Conservation (phyloP, 1,140 invertebrate genomes). For the Temnothorax curvispinosus region DNA sequence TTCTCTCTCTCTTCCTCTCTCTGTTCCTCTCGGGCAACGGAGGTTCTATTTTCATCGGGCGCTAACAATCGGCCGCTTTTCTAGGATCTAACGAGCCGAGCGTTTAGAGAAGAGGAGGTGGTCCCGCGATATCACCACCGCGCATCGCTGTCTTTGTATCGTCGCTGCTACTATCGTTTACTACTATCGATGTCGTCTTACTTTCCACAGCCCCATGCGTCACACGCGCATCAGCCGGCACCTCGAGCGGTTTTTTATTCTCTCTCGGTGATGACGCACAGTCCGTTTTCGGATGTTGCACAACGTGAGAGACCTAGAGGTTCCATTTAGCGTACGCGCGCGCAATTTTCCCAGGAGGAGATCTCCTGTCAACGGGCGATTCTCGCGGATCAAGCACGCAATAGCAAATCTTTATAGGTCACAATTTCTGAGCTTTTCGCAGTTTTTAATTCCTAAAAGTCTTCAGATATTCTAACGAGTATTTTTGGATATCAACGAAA, state of each 20-base stretch:
- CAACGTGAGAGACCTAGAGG: slow-evolving; percentile 76
- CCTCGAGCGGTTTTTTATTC: not conserved
- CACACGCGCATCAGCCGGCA: slow-evolving; percentile 4
- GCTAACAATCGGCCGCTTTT: slow-evolving; percentile 44
- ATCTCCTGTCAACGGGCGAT: not conserved
- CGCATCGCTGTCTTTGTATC: not conserved
- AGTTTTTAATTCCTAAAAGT: not conserved
- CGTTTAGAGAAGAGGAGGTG: not conserved
- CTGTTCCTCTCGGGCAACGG: slow-evolving; percentile 14
- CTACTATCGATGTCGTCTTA: slow-evolving; percentile 28
- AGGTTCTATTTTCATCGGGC: slow-evolving; percentile 64
- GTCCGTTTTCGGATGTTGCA: slow-evolving; percentile 73
- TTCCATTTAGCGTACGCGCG: slow-evolving; percentile 20
- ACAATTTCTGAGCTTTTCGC: too few species aligned
- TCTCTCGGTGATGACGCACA: slow-evolving; percentile 72
- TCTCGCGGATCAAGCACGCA: not conserved
- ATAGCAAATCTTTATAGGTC: not conserved
- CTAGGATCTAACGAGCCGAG: slow-evolving; percentile 8
- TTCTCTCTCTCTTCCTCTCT: not conserved
- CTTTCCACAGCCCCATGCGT: slow-evolving; percentile 29
- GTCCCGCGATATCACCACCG: not conserved
- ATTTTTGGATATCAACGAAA: not conserved
- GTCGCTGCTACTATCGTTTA: not conserved
- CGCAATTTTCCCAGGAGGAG: not conserved
- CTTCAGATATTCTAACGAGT: not conserved